These are phyloP conservation scores for Heterotis niloticus DNA, from an alignment of 2,113 vertebrate species.

Conservation along the genomic window DNA sequence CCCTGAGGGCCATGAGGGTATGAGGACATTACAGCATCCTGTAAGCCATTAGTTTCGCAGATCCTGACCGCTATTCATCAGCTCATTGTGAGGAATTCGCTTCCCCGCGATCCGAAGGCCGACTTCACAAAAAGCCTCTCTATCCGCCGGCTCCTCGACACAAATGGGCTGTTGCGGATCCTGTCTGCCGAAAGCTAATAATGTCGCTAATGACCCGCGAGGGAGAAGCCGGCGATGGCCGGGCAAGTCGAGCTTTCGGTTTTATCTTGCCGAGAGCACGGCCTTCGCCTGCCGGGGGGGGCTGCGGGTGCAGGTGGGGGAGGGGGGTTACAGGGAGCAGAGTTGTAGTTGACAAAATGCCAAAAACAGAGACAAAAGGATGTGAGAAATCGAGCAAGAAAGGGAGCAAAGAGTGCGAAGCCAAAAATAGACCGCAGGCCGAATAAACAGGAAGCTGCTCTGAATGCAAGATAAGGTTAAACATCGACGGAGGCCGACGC, in stretches of 20 bases:
- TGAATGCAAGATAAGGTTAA: background rate
- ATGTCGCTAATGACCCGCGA: conserved; percentile 48
- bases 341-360: background rate
- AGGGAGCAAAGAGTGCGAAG: conserved; percentile 49
- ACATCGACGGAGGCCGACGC: background rate
- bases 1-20: no score
- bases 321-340: background rate
- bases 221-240: background rate
- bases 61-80: background rate
- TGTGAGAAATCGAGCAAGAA: conserved; percentile 56
- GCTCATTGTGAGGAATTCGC: background rate
- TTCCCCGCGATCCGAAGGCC: conserved; percentile 1
- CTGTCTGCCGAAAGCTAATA: conserved; percentile 74
- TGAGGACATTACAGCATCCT: background rate
- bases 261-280: conserved; percentile 71
- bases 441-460: conserved; percentile 7
- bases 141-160: conserved; percentile 4
- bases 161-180: conserved; percentile 62
- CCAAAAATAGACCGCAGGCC: conserved; percentile 44
- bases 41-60: background rate
- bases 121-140: background rate
- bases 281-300: conserved; percentile 52
- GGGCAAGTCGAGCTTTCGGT: conserved; percentile 63
- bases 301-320: background rate
- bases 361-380: background rate